Evolutionary conservation across 2,113 vertebrate genomes (phyloP).

Genomic region (Polypterus senegalus): DNA sequence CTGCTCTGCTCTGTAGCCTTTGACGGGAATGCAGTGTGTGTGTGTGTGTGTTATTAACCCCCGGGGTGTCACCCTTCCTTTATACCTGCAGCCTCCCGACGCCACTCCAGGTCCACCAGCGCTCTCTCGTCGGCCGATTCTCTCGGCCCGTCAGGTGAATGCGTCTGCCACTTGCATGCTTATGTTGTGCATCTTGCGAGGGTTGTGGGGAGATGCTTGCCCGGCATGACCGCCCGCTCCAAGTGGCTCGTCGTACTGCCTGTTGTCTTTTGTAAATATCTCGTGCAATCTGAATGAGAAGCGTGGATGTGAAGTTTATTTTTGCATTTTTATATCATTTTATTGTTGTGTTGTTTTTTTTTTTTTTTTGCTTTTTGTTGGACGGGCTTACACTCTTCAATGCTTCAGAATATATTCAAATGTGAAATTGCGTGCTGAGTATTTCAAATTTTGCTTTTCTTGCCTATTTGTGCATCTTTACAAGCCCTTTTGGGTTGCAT

Average conservation of each 20-base stretch:
- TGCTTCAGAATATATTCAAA: too few species aligned
- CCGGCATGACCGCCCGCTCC: too few species aligned
- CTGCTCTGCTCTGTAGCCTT: not conserved
- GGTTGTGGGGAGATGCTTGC: too few species aligned
- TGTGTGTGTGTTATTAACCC: constrained; percentile 48
- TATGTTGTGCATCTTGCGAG: constrained; percentile 31
- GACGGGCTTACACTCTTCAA: too few species aligned
- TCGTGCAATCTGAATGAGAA: too few species aligned
- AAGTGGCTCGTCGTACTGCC: too few species aligned
- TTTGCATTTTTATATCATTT: constrained; percentile 36
- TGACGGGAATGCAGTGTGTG: not conserved
- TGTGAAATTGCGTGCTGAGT: too few species aligned
- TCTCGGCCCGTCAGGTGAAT: constrained; percentile 97
- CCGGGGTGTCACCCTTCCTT: constrained; percentile 72
- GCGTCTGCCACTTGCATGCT: constrained; percentile 68
- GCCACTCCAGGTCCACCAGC: constrained; percentile 98
- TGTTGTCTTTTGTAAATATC: too few species aligned
- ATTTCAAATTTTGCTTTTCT: too few species aligned
- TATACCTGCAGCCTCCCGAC: constrained; percentile 91
- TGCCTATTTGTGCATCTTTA: too few species aligned
- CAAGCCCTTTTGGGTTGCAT: too few species aligned
- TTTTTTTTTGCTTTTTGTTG: constrained; percentile 31
- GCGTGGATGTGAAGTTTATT: too few species aligned
- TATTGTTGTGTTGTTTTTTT: constrained; percentile 44
- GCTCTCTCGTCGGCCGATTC: constrained; percentile 93